Conservation (phyloP, 53 echinoderm and acorn worm species). For the Luidia sarsii region DNA sequence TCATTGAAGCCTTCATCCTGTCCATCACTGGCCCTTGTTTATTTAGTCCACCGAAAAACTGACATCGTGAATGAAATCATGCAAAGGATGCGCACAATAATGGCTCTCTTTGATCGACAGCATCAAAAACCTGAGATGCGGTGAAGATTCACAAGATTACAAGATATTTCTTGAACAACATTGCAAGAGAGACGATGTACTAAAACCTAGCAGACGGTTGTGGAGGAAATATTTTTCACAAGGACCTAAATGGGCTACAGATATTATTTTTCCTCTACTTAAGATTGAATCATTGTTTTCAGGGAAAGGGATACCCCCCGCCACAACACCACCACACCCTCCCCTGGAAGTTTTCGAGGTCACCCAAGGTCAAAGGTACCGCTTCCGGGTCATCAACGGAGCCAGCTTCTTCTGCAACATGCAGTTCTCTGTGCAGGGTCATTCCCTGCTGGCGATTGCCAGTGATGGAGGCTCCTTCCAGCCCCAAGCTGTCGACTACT, state of each 20-base stretch:
- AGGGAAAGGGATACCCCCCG: constrained; percentile 2
- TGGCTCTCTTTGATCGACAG: too few relatives aligned
- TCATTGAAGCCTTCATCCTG: not conserved
- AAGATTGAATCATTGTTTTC: too few relatives aligned
- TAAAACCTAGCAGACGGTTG: too few relatives aligned
- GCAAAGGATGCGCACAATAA: not conserved
- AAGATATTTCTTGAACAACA: too few relatives aligned
- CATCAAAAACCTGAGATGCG: too few relatives aligned
- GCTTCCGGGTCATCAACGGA: constrained; percentile 54
- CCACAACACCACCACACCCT: not conserved
- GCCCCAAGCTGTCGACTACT: constrained; percentile 7
- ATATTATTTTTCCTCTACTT: too few relatives aligned
- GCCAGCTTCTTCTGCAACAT: constrained; percentile 29
- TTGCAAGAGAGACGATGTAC: too few relatives aligned
- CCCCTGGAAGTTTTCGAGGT: constrained; percentile 28
- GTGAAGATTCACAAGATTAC: too few relatives aligned
- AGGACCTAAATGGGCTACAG: too few relatives aligned
- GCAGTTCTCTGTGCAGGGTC: constrained; percentile 47
- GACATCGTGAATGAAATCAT: not conserved
- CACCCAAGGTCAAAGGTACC: not conserved
- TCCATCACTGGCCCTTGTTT: not conserved
- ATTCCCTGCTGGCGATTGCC: constrained; percentile 22
- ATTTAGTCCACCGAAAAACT: not conserved
- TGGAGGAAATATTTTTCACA: too few relatives aligned
- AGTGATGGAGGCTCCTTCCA: constrained; percentile 25